Conservation (phyloP, 2,888 invertebrate species). For the Yponomeuta sedellus region DNA sequence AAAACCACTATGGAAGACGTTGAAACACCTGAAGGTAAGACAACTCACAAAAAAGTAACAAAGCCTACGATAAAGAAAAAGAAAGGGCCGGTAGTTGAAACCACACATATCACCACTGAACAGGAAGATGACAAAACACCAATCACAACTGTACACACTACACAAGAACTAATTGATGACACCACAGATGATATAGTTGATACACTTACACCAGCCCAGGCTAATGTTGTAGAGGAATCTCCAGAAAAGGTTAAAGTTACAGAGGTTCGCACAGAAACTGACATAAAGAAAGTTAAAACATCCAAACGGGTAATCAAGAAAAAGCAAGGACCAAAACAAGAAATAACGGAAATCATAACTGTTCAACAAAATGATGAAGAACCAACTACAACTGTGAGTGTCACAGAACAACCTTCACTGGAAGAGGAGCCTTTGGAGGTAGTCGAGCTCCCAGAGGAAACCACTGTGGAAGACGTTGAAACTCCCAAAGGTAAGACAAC, state of each 20-base stretch:
- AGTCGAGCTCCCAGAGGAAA: conserved; percentile 15
- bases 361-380: conserved; percentile 70
- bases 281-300: conserved; percentile 30
- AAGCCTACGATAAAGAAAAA: conserved; percentile 18
- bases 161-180: conserved; percentile 29
- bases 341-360: conserved; percentile 69
- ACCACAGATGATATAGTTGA: conserved; percentile 27
- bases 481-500: conserved; percentile 6
- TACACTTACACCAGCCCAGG: conserved; percentile 25
- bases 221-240: conserved; percentile 29
- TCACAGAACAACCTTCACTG: conserved; percentile 22
- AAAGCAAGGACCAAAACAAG: conserved; percentile 66
- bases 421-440: conserved; percentile 38
- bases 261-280: conserved; percentile 26
- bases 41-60: conserved; percentile 9
- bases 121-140: conserved; percentile 48
- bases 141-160: conserved; percentile 30
- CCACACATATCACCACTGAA: conserved; percentile 61
- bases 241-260: conserved; percentile 33
- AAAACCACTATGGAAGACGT: conserved; percentile 25
- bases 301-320: conserved; percentile 26
- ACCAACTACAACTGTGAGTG: conserved; percentile 25
- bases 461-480: conserved; percentile 13
- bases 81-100: conserved; percentile 25
- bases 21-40: conserved; percentile 8